A percentile compares a stretch with the other conserved stretches of the same genome.
Evolutionary conservation across 2,113 vertebrate genomes (phyloP).

Genomic region (Gnathonemus longibarbis): DNA sequence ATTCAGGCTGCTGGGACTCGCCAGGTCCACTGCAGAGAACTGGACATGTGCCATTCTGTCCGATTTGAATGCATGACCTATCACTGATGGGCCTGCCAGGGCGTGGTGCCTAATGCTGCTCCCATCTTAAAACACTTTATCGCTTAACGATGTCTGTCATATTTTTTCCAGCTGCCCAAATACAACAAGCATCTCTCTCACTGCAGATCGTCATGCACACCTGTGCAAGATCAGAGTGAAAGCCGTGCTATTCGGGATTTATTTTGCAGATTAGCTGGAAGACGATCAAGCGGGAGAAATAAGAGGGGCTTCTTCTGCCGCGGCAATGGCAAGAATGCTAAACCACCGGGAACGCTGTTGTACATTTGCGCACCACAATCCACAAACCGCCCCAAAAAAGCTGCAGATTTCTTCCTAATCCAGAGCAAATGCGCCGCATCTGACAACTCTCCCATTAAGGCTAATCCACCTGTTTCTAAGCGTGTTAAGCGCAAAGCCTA

Average conservation of each 20-base stretch:
- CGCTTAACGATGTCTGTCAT: background rate
- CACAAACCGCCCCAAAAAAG: background rate
- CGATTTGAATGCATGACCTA: background rate
- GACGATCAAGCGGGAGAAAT: background rate
- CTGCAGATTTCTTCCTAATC: background rate
- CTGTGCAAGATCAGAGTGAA: background rate
- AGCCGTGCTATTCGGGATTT: background rate
- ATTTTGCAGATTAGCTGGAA: background rate
- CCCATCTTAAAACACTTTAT: background rate
- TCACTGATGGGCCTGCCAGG: background rate
- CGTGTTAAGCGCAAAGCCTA: constrained; percentile 1
- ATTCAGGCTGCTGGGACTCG: background rate
- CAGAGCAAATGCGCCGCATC: background rate
- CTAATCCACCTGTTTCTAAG: constrained; percentile 22
- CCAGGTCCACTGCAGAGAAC: background rate
- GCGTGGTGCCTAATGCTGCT: background rate
- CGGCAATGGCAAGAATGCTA: background rate
- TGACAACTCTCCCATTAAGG: background rate
- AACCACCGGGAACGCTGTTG: background rate
- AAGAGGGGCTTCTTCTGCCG: background rate
- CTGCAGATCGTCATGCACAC: too few species aligned
- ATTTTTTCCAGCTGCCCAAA: background rate
- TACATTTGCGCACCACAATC: background rate
- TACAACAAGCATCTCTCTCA: background rate
- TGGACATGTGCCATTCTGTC: background rate